phyloP scores from a whole-genome alignment of 2,113 vertebrate genomes.

The Rhabdomys dilectus region DNA sequence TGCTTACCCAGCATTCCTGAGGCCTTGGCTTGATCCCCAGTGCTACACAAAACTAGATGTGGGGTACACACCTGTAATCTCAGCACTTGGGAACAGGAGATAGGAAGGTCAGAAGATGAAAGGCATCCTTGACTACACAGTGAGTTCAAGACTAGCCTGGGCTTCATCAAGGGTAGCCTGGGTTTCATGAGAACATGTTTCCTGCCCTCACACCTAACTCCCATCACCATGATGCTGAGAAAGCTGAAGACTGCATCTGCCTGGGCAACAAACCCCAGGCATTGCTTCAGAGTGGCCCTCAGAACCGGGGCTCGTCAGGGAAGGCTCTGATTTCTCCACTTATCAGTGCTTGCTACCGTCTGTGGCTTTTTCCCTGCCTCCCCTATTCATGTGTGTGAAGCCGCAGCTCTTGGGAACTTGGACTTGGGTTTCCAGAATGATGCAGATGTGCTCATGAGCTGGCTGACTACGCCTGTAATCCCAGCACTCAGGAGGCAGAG shows the following conservation, averaged over 20 bases:
- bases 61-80: background rate
- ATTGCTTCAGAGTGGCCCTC: background rate
- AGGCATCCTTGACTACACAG: background rate
- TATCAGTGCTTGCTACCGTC: background rate
- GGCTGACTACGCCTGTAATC: background rate
- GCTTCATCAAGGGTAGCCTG: background rate
- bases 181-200: background rate
- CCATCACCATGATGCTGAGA: background rate
- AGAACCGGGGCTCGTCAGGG: background rate
- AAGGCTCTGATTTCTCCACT: background rate
- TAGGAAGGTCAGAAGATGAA: background rate
- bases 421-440: background rate
- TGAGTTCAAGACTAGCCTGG: background rate
- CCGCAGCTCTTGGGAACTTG: background rate
- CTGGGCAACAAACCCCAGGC: too few relatives aligned
- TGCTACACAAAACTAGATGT: background rate
- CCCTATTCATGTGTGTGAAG: background rate
- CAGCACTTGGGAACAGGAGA: background rate
- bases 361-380: background rate
- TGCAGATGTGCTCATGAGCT: background rate
- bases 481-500: background rate
- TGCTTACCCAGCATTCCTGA: background rate
- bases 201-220: background rate
- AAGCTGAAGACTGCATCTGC: background rate
- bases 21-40: background rate